phyloP scores from a whole-genome alignment of 30 jellyfish, hydroid and myxozoan species.

The Pelagia noctiluca region DNA sequence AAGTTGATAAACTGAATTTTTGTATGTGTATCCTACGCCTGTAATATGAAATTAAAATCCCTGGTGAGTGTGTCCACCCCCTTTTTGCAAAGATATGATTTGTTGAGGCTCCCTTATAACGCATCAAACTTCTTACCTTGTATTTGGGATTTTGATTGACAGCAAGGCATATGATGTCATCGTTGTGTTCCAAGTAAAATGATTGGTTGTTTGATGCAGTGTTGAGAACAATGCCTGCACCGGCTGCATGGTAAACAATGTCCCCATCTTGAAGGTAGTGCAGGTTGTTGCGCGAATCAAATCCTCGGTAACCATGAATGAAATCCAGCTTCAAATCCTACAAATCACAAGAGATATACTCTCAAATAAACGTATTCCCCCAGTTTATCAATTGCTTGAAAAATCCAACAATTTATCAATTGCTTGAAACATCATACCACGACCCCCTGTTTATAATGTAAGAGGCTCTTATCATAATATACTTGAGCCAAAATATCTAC shows the following conservation, averaged over 20 bases:
- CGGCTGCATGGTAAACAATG: constrained; percentile 97
- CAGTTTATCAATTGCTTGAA: no score
- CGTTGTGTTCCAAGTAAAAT: constrained; percentile 87
- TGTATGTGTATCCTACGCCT: no score
- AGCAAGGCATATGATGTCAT: constrained; percentile 93
- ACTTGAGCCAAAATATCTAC: no score
- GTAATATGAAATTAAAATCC: no score
- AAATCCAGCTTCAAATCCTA: constrained; percentile 87
- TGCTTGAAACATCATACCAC: no score
- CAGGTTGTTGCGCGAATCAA: constrained; percentile 91
- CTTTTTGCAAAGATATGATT: no score
- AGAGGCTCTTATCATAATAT: background rate
- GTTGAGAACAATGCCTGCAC: constrained; percentile 89
- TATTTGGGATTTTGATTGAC: constrained; percentile 92
- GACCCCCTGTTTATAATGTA: no score
- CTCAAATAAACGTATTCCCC: no score
- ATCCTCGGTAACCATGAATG: constrained; percentile 97
- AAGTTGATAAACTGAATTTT: no score
- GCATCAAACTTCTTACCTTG: constrained; percentile 73
- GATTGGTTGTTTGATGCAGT: constrained; percentile 71
- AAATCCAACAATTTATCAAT: no score
- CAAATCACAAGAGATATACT: background rate
- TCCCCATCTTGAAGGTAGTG: constrained; percentile 93
- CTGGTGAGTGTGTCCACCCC: no score
- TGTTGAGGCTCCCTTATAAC: no score